A percentile compares a stretch with the other conserved stretches of the same genome.
These are phyloP conservation scores for Spongilla lacustris DNA, from an alignment of 37 sponge, comb jelly and placozoan species.

Conservation along the genomic window DNA sequence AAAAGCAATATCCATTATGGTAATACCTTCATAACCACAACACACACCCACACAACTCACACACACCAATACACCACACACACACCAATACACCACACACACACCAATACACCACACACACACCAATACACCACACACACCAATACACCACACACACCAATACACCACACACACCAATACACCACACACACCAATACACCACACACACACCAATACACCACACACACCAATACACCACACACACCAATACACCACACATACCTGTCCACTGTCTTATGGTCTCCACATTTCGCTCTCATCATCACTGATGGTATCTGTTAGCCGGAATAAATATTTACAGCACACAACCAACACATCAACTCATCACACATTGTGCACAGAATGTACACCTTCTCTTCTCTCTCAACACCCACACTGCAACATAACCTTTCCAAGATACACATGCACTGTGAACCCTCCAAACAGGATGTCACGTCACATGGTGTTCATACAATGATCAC, in stretches of 20 bases:
- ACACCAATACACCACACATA: constrained; percentile 54
- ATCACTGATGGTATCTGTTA: neutral
- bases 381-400: no score
- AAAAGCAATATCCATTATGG: neutral
- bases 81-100: constrained; percentile 2
- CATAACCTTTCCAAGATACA: no score
- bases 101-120: neutral
- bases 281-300: neutral
- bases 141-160: no score
- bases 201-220: constrained; percentile 45
- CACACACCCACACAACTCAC: neutral
- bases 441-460: no score
- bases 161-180: constrained; percentile 59
- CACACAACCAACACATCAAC: constrained; percentile 40
- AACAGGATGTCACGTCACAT: no score
- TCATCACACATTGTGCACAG: no score
- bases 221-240: constrained; percentile 47
- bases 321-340: no score
- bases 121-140: neutral
- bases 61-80: constrained; percentile 3
- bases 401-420: no score
- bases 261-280: constrained; percentile 5
- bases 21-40: neutral
- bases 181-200: no score
- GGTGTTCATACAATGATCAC: no score